Percentiles rank a stretch among this genome's conserved stretches.
These are phyloP conservation scores for Vireo altiloquus DNA, from an alignment of 2,113 vertebrate genomes.

Conservation along the genomic window DNA sequence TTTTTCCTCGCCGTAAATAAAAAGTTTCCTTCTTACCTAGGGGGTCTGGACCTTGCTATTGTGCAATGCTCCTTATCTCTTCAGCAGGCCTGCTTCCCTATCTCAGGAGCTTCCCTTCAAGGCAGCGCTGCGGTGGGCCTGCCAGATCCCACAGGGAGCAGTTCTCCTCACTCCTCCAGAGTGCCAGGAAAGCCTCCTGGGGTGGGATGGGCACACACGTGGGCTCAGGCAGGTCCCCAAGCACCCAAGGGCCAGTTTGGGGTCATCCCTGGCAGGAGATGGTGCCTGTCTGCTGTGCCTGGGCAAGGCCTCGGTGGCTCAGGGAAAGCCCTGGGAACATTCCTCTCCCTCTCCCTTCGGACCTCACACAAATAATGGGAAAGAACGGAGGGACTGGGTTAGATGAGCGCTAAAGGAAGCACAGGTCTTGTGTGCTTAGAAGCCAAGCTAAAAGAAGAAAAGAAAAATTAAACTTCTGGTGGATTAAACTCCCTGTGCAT, in stretches of 20 bases:
- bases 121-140: too few relatives aligned
- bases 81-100: too few relatives aligned
- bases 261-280: background rate
- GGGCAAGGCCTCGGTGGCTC: rapidly evolving
- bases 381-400: background rate
- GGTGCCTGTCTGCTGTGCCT: background rate
- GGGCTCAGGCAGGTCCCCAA: background rate
- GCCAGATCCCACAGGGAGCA: too few relatives aligned
- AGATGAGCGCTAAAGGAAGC: background rate
- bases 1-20: too few relatives aligned
- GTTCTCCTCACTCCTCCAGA: background rate
- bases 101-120: too few relatives aligned
- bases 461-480: background rate
- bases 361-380: rapidly evolving
- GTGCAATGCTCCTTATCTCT: too few relatives aligned
- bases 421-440: background rate
- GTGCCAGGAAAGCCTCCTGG: rapidly evolving
- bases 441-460: background rate
- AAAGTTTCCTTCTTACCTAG: too few relatives aligned
- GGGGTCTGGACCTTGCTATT: too few relatives aligned
- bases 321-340: rapidly evolving
- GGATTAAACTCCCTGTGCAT: background rate
- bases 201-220: rapidly evolving
- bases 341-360: background rate
- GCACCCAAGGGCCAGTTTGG: background rate